Conservation (phyloP, 2,888 invertebrate genomes). For the Blomia tropicalis region DNA sequence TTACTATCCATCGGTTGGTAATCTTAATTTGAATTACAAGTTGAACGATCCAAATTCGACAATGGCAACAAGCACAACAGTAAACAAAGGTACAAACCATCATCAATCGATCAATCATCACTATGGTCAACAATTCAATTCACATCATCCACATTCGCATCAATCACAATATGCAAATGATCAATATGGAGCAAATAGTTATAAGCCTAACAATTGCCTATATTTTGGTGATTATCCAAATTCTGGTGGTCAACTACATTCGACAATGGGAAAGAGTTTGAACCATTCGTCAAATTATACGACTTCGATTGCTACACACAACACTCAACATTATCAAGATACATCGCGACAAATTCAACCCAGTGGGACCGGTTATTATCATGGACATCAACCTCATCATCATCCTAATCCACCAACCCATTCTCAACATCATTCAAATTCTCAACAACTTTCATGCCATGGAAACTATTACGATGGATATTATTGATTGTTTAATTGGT, state of each 20-base stretch:
- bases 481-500: not conserved
- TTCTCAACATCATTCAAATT: not conserved
- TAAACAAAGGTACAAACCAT: not conserved
- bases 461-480: conserved; percentile 2
- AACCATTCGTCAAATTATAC: not conserved
- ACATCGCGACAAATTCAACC: no score
- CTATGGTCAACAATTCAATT: conserved; percentile 5
- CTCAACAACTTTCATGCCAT: not conserved
- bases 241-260: not conserved
- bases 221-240: not conserved
- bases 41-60: not conserved
- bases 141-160: no score
- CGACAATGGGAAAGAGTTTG: not conserved
- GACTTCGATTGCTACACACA: no score
- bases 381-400: not conserved
- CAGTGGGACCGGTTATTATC: no score
- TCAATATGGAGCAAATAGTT: not conserved
- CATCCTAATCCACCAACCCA: not conserved
- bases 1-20: conserved; percentile 1
- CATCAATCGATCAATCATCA: not conserved
- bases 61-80: no score
- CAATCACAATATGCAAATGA: not conserved
- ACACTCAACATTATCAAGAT: no score
- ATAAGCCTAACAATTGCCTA: not conserved
- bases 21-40: conserved; percentile 1